phyloP scores from a whole-genome alignment of 2,888 invertebrate genomes.

The Brachyptera putata region DNA sequence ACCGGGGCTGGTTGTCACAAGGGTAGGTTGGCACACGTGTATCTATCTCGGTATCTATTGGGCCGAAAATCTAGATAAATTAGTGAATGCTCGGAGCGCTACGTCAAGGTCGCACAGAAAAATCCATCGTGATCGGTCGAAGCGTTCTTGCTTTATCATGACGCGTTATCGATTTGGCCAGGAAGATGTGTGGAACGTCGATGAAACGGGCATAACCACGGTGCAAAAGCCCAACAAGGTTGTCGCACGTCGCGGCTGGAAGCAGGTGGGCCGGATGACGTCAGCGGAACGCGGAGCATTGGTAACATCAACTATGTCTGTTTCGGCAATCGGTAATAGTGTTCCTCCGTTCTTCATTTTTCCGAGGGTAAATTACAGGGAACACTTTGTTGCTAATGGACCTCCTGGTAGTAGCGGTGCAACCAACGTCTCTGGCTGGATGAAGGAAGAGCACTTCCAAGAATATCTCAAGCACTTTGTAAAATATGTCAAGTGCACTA shows the following conservation, averaged over 20 bases:
- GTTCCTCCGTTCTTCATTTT: too few species aligned
- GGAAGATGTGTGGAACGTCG: constrained; percentile 41
- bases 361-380: constrained; percentile 35
- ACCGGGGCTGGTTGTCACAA: neutral
- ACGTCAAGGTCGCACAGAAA: neutral
- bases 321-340: neutral
- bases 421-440: constrained; percentile 37
- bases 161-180: constrained; percentile 26
- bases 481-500: constrained; percentile 30
- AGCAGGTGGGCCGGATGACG: constrained; percentile 43
- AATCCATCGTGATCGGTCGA: neutral
- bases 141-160: constrained; percentile 26
- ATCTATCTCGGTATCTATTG: neutral
- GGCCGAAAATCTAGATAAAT: too few species aligned
- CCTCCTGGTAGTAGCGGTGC: constrained; percentile 40
- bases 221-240: constrained; percentile 43
- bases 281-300: constrained; percentile 41
- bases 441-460: constrained; percentile 35
- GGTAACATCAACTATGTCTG: constrained; percentile 27
- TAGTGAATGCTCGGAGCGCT: neutral
- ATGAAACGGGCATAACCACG: constrained; percentile 44
- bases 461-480: constrained; percentile 37
- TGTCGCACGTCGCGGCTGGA: constrained; percentile 41
- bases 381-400: constrained; percentile 40
- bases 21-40: neutral